phyloP scores from a whole-genome alignment of 2,113 vertebrate species.

The Willisornis vidua region DNA sequence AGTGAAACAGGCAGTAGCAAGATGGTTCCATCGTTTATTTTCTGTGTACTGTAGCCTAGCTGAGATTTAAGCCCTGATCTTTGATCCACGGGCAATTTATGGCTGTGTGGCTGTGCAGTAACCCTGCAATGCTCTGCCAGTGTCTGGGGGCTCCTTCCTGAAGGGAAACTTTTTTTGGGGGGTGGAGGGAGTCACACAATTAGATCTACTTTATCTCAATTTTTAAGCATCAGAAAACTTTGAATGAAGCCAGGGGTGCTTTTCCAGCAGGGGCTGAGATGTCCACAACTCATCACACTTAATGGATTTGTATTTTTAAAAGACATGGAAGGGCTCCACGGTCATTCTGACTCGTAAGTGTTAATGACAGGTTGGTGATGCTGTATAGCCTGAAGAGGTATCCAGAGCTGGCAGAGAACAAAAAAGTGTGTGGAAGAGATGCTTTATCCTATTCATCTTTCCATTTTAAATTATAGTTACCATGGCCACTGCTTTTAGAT shows the following conservation, averaged over 20 bases:
- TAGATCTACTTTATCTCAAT: background rate
- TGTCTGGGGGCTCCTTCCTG: background rate
- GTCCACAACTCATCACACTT: conserved; percentile 31
- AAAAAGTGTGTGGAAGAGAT: conserved; percentile 47
- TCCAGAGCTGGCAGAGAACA: conserved; percentile 43
- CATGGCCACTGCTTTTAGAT: conserved; percentile 74
- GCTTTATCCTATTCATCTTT: conserved; percentile 58
- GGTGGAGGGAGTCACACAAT: background rate
- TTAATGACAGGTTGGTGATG: conserved; percentile 52
- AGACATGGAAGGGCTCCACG: background rate
- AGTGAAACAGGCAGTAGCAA: conserved; percentile 78
- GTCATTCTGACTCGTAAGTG: background rate
- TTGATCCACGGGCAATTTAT: conserved; percentile 73
- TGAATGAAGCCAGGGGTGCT: background rate
- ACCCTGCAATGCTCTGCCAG: background rate
- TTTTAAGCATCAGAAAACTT: conserved; percentile 17
- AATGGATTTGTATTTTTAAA: background rate
- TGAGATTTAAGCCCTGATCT: conserved; percentile 74
- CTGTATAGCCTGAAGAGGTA: conserved; percentile 38
- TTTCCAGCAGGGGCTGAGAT: background rate
- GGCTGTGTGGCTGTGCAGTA: conserved; percentile 33
- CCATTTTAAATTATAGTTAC: conserved; percentile 70
- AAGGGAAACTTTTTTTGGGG: background rate
- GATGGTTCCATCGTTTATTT: conserved; percentile 75
- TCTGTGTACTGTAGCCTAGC: conserved; percentile 67